These are phyloP conservation scores for Pelobates fuscus DNA, from an alignment of 2,113 vertebrate genomes.

Conservation along the genomic window DNA sequence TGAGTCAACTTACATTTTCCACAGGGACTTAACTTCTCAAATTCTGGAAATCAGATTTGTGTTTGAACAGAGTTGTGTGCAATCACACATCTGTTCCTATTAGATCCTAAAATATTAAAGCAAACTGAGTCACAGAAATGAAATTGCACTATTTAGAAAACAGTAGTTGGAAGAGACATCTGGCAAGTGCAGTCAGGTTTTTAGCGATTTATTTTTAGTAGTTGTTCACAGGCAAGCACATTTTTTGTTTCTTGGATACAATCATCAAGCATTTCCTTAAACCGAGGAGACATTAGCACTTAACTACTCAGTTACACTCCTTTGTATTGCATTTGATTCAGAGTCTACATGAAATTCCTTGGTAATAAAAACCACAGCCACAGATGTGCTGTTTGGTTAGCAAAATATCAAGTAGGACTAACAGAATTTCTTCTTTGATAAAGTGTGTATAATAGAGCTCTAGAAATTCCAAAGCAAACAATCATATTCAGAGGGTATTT, in stretches of 20 bases:
- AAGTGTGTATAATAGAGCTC: too few relatives aligned
- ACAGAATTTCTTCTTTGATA: not conserved
- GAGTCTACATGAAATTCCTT: not conserved
- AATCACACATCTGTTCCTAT: conserved; percentile 46
- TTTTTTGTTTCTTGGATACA: conserved; percentile 16
- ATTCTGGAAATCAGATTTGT: conserved; percentile 26
- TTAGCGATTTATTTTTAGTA: conserved; percentile 29
- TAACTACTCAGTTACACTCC: conserved; percentile 13
- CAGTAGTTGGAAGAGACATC: conserved; percentile 39
- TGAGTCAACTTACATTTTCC: not conserved
- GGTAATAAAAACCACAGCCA: not conserved
- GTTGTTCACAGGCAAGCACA: not conserved
- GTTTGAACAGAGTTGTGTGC: conserved; percentile 25
- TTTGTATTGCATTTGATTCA: not conserved
- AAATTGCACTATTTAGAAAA: conserved; percentile 44
- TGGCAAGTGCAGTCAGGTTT: conserved; percentile 29
- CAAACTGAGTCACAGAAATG: conserved; percentile 23
- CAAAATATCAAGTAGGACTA: not conserved
- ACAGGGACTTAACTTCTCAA: conserved; percentile 2
- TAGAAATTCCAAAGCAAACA: too few relatives aligned
- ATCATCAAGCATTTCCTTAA: conserved; percentile 17
- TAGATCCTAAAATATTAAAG: conserved; percentile 44
- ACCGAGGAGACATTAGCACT: conserved; percentile 3
- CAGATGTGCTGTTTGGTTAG: not conserved
- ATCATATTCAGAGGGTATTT: too few relatives aligned